Evolutionary conservation across 2,113 vertebrate genomes (phyloP), one percentile per base, ranked within the genome.

Genomic region (Grammomys surdaster): DNA sequence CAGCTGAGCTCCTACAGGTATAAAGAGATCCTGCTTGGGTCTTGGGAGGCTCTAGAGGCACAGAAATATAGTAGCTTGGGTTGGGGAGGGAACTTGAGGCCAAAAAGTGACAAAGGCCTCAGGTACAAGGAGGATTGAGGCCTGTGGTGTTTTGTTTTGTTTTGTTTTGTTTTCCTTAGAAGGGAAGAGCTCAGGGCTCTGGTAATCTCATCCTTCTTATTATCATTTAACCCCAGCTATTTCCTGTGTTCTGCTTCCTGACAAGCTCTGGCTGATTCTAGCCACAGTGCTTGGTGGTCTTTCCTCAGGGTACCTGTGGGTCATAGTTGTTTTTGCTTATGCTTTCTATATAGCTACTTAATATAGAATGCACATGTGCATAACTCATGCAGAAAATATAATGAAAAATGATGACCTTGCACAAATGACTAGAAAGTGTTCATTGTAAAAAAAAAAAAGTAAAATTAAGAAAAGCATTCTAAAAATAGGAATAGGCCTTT

Each of bases 11-110:
- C 89, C 82, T 86, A 96, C 89, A 89, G 8, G 90, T 98, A 98
- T 97, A 98, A 98, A 98, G 97, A 97, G 96, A 89, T 69, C 70
- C 65, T 94, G 93, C 67, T 73, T 6, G 26, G 72, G 51, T 58
- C 95, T 96, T 33, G 91, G 91, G 96, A 98, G 97, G 84, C 20
- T 70, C 88, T 90, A 58, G 4, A 97, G 93, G 91, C 28, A 56
- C 92, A 63, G 86, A 90, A 96, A 97, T 88, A 76, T 2, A 96
- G 81, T 73, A 89, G 80, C n/a, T 81, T 89, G 92, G 80, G 78
- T 58, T 54, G 28, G 75, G 43, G 26, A 88, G 76, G 51, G 51
- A 85, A 73, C 65, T 60, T 20, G 17, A 73, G 86, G 65, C 26
- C 82, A 88, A 87, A 80, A 76, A 82, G 67, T 86, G 48, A 11